These are phyloP conservation scores for Alcis repandata DNA, from an alignment of 2,888 invertebrate genomes.

Conservation along the genomic window DNA sequence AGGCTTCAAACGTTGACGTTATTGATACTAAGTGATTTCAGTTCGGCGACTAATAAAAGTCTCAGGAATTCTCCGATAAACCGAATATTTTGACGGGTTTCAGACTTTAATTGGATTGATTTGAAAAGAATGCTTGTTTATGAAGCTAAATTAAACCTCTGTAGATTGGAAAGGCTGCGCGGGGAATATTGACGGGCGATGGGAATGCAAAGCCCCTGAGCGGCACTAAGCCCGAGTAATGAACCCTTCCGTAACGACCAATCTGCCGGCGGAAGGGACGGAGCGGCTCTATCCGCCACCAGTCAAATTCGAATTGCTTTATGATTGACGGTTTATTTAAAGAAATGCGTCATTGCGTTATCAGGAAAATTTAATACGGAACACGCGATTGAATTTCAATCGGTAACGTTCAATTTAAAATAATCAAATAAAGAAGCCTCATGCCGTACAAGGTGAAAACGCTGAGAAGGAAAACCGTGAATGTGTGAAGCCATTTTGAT, in stretches of 20 bases:
- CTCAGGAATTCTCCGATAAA: slow-evolving; percentile 10
- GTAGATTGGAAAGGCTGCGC: slow-evolving; percentile 33
- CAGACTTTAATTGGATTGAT: slow-evolving; percentile 8
- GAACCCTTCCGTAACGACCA: slow-evolving; percentile 65
- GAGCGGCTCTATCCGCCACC: slow-evolving; percentile 51
- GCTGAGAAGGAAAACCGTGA: no score
- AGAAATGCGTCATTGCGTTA: not conserved
- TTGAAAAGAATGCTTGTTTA: slow-evolving; percentile 27
- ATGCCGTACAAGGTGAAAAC: not conserved
- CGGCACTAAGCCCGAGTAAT: slow-evolving; percentile 63
- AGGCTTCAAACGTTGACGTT: slow-evolving; percentile 36
- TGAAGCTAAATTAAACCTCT: slow-evolving; percentile 21
- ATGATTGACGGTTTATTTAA: slow-evolving; percentile 35
- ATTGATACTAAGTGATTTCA: slow-evolving; percentile 43
- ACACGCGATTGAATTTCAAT: no score
- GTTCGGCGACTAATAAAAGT: slow-evolving; percentile 30
- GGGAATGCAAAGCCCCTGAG: slow-evolving; percentile 59
- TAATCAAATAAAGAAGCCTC: not conserved
- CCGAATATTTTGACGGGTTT: slow-evolving; percentile 16
- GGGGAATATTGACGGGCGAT: slow-evolving; percentile 57
- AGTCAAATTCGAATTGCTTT: slow-evolving; percentile 44
- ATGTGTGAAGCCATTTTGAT: no score
- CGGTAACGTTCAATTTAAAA: no score
- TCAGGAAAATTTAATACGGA: no score
- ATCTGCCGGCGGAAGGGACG: slow-evolving; percentile 53